Evolutionary conservation across 2,888 invertebrate genomes (phyloP), one percentile per base, ranked within the genome.

Genomic region (Dorcus hopei): DNA sequence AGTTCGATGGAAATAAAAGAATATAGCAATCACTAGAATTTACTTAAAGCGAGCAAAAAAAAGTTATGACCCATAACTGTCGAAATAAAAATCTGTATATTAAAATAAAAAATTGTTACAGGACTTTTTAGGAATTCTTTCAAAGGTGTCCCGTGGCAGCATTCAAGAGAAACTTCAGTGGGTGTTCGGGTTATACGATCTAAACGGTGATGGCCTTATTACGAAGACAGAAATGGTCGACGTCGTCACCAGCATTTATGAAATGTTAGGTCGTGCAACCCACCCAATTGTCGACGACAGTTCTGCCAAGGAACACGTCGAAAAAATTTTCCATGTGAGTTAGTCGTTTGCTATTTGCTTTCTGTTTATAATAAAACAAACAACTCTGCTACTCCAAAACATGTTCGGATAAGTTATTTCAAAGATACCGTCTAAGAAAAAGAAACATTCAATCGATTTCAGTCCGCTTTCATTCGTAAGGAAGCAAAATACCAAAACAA

Each of bases 171-270:
- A 94, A 74, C 80, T 95, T 42, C 88, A 91, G 66, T 95, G 94
- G 94, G 88, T 93, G 54, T 95, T 95, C 77, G 87, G 88, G 7
- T 81, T 95, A 16, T 95, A 95, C 79, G 95, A 95, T 77, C 84
- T 91, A 58, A 91, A 94, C 72, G 89, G 90, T 0, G 93, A 94
- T 74, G 93, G 94, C 0, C 83, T 89, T 61, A 92, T 94, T 73
- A 90, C 91, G 16, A 87, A 91, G 70, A 83, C 86, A 0, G 94
- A 94, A 80, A 91, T 94, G 92, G 78, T 87, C 65, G 87, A 90
- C 59, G 93, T 94, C 42, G 93, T 91, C 40, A 84, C 83, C 50
- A 90, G 93, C 45, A 91, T 95, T 66, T 93, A 94, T 77, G 92
- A 91, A 76, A 89, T 94, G 87, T 81, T 94, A 68, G 94, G 93